phyloP scores from a whole-genome alignment of 2,888 invertebrate genomes.

The Yponomeuta plumbellus region DNA sequence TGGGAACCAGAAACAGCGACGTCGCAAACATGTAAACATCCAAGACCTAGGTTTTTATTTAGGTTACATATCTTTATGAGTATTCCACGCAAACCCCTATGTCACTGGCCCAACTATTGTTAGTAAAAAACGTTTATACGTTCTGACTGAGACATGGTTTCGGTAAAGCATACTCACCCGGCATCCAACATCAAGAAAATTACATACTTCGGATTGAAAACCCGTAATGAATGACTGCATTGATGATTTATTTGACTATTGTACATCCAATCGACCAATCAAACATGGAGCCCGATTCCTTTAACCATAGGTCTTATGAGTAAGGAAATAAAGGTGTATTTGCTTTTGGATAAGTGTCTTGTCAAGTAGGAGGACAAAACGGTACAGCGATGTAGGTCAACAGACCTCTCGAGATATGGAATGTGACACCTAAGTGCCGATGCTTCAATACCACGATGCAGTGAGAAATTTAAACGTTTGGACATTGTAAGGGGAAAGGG shows the following conservation, averaged over 20 bases:
- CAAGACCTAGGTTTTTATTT: no score
- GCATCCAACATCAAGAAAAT: neutral
- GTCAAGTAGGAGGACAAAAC: neutral
- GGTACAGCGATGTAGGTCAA: neutral
- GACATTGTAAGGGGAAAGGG: neutral
- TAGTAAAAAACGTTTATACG: no score
- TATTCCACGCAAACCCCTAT: no score
- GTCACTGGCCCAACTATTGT: no score
- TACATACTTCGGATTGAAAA: neutral
- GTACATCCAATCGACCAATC: neutral
- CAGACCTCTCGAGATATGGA: slow-evolving; percentile 1
- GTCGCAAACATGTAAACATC: no score
- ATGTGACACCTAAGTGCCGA: neutral
- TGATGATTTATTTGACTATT: slow-evolving; percentile 2
- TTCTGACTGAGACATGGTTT: no score
- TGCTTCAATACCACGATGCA: neutral
- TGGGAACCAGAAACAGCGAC: no score
- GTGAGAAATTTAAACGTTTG: neutral
- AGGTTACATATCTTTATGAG: no score
- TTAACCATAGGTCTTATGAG: neutral
- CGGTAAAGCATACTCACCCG: neutral
- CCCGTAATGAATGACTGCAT: neutral
- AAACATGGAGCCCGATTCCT: neutral
- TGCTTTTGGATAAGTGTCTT: neutral
- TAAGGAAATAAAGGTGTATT: neutral